Conservation (phyloP, 2,113 vertebrate genomes). For the Maccullochella peelii region DNA sequence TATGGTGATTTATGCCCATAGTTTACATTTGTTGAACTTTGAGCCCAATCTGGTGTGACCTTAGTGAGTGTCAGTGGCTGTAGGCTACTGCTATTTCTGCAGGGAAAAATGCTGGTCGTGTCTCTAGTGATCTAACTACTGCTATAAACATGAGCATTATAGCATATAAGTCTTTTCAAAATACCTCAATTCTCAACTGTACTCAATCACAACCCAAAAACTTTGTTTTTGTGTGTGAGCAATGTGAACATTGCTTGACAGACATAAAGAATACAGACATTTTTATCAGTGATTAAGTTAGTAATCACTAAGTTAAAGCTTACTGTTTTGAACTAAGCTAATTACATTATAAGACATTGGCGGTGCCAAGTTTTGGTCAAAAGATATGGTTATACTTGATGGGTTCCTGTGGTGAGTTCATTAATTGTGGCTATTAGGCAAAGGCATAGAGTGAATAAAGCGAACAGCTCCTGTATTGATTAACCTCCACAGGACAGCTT, state of each 20-base stretch:
- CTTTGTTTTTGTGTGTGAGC: background rate
- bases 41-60: slow-evolving; percentile 10
- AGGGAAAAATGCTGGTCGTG: background rate
- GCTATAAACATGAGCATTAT: background rate
- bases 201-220: background rate
- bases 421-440: slow-evolving; percentile 15
- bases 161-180: background rate
- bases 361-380: background rate
- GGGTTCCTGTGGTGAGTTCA: background rate
- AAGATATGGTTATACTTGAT: background rate
- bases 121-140: background rate
- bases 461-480: slow-evolving; percentile 32
- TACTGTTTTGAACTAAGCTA: background rate
- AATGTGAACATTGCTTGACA: background rate
- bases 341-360: too few species aligned
- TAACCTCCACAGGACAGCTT: slow-evolving; percentile 11
- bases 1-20: background rate
- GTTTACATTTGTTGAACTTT: slow-evolving; percentile 2
- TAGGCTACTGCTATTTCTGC: slow-evolving; percentile 3
- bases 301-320: background rate
- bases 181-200: background rate
- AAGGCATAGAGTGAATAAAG: slow-evolving; percentile 25
- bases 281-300: background rate
- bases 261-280: background rate
- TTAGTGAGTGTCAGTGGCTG: slow-evolving; percentile 8